These are phyloP conservation scores for Siderastrea siderea DNA, from an alignment of 92 coral and sea anemone species.

Conservation along the genomic window DNA sequence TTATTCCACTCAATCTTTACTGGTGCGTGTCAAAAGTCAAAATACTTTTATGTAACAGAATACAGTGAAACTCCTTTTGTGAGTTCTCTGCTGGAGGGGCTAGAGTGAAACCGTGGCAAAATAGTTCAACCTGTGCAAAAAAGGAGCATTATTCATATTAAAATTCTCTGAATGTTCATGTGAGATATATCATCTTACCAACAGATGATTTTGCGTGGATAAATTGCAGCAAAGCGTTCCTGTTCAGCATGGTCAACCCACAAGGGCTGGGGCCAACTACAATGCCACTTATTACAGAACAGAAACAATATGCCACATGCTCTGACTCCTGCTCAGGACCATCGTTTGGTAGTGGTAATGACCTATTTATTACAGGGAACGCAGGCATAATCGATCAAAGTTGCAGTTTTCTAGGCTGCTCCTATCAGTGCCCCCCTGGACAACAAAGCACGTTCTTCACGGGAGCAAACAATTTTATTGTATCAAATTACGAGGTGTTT, in stretches of 20 bases:
- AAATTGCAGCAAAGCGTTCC: constrained; percentile 2
- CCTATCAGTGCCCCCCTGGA: not conserved
- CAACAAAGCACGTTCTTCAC: not conserved
- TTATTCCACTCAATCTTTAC: too few relatives aligned
- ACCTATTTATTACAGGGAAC: not conserved
- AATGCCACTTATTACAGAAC: not conserved
- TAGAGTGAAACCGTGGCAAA: too few relatives aligned
- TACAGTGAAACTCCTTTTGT: too few relatives aligned
- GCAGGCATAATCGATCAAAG: not conserved
- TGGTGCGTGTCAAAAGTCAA: too few relatives aligned
- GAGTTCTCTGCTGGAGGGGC: too few relatives aligned
- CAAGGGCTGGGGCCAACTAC: constrained; percentile 4
- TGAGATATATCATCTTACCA: not conserved
- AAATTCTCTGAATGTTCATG: too few relatives aligned
- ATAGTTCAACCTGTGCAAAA: too few relatives aligned
- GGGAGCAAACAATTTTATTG: not conserved
- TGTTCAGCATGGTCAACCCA: constrained; percentile 23
- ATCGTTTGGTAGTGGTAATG: constrained; percentile 1
- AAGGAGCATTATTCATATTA: too few relatives aligned
- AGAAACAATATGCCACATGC: not conserved
- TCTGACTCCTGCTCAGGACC: not conserved
- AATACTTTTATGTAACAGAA: too few relatives aligned
- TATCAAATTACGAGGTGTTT: constrained; percentile 28
- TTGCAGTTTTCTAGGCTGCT: not conserved
- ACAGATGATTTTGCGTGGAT: not conserved